Conservation (phyloP, 2,797 vertebrate species). For the Thaleichthys pacificus region DNA sequence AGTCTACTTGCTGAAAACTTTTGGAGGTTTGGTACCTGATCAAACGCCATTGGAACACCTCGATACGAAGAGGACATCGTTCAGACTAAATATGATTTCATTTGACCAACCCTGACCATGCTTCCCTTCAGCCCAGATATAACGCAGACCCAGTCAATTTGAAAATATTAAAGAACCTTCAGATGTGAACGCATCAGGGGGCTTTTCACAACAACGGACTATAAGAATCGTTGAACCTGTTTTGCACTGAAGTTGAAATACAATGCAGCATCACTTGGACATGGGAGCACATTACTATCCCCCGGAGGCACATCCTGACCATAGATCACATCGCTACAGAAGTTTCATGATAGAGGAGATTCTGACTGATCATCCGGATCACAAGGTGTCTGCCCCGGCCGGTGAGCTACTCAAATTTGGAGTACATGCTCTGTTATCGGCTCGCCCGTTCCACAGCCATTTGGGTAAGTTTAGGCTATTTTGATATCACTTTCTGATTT, state of each 20-base stretch:
- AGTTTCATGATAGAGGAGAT: constrained; percentile 99
- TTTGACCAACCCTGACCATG: constrained; percentile 15
- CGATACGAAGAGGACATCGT: constrained; percentile 20
- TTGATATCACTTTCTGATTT: not conserved
- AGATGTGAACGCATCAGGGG: constrained; percentile 6
- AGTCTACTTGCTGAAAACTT: not conserved
- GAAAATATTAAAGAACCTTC: not conserved
- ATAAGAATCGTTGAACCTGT: constrained; percentile 6
- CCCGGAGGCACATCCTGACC: constrained; percentile 84
- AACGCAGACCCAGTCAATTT: constrained; percentile 13
- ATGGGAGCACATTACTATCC: constrained; percentile 86
- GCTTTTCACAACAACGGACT: constrained; percentile 1
- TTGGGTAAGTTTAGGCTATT: constrained; percentile 76
- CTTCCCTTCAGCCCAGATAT: constrained; percentile 1
- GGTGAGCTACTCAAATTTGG: constrained; percentile 95
- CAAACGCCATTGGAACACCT: not conserved
- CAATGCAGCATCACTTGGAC: constrained; percentile 92
- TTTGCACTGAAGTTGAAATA: constrained; percentile 33
- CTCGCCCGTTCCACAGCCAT: constrained; percentile 91
- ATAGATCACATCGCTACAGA: constrained; percentile 92
- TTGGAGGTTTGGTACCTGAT: not conserved
- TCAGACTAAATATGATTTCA: constrained; percentile 13
- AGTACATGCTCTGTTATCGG: constrained; percentile 89
- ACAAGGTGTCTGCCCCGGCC: constrained; percentile 81
- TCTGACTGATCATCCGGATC: constrained; percentile 88